Percentiles rank a stretch among this genome's conserved stretches.
Conservation (phyloP, 2,113 vertebrate genomes). For the Peucedramus taeniatus region DNA sequence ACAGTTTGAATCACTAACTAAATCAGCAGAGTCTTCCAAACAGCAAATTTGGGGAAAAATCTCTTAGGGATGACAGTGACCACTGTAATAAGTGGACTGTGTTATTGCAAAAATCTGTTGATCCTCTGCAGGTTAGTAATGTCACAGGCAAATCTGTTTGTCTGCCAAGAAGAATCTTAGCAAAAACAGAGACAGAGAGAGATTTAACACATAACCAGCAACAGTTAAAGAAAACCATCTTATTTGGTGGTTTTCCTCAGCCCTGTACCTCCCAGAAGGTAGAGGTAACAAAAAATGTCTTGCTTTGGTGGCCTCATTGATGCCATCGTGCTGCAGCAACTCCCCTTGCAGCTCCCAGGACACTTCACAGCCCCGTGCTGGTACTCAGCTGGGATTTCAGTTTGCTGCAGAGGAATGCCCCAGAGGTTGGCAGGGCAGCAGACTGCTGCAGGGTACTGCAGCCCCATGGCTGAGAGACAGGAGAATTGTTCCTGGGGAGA, state of each 20-base stretch:
- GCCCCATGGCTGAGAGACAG: not conserved
- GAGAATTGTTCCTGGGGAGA: not conserved
- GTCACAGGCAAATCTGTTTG: not conserved
- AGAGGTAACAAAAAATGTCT: not conserved
- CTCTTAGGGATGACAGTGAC: not conserved
- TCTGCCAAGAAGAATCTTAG: not conserved
- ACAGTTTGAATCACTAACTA: not conserved
- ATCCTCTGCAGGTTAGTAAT: not conserved
- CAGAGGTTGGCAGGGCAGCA: not conserved
- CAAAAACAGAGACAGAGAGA: not conserved
- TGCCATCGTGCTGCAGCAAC: rapidly evolving
- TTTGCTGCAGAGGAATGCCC: not conserved
- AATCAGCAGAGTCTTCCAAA: not conserved
- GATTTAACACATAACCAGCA: not conserved
- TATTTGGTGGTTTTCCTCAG: not conserved
- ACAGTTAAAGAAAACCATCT: not conserved
- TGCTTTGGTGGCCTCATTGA: not conserved
- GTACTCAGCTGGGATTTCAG: not conserved
- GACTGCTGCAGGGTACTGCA: rapidly evolving
- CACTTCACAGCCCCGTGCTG: rapidly evolving
- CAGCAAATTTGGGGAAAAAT: not conserved
- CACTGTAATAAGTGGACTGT: not conserved
- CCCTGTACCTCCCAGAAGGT: not conserved
- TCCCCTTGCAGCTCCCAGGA: not conserved
- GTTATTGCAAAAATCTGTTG: not conserved